A percentile compares a stretch with the other conserved stretches of the same genome.
Evolutionary conservation across 2,888 invertebrate species (phyloP).

Genomic region (Drosophila meridiana): DNA sequence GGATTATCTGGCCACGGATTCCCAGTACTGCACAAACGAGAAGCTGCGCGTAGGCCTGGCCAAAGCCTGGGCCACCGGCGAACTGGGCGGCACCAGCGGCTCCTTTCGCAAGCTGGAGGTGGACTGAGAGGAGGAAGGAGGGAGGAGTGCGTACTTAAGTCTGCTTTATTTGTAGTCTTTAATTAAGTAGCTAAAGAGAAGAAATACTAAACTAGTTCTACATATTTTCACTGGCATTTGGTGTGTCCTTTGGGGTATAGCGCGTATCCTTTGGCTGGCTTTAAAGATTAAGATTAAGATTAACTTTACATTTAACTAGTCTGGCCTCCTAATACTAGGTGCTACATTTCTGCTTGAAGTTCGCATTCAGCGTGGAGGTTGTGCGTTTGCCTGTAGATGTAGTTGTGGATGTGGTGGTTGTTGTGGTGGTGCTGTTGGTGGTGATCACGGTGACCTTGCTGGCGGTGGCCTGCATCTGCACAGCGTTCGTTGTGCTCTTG

Average conservation of each 20-base stretch:
- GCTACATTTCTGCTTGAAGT: conserved; percentile 84
- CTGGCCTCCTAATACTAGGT: conserved; percentile 59
- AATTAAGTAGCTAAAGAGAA: conserved; percentile 62
- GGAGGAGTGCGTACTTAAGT: conserved; percentile 20
- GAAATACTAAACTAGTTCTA: conserved; percentile 56
- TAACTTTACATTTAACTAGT: conserved; percentile 65
- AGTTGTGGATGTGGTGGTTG: conserved; percentile 24
- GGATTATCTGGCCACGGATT: conserved; percentile 73
- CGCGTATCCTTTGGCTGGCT: conserved; percentile 70
- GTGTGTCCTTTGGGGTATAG: conserved; percentile 59
- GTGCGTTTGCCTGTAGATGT: conserved; percentile 28
- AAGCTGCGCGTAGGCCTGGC: conserved; percentile 67
- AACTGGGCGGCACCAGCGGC: conserved; percentile 74
- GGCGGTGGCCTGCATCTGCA: conserved; percentile 35
- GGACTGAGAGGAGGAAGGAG: conserved; percentile 49
- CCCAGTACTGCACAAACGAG: conserved; percentile 71
- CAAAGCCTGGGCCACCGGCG: conserved; percentile 58
- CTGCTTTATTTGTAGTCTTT: conserved; percentile 38
- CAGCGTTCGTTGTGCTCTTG: conserved; percentile 66
- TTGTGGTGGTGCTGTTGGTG: conserved; percentile 20
- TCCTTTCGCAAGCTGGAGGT: conserved; percentile 79
- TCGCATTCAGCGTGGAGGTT: conserved; percentile 73
- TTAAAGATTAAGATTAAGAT: conserved; percentile 52
- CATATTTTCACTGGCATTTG: conserved; percentile 52
- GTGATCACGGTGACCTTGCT: conserved; percentile 19